Evolutionary conservation across 92 coral and sea anemone genomes (phyloP), one percentile per base, ranked within the genome.

Genomic region (Parazoanthus darwini): DNA sequence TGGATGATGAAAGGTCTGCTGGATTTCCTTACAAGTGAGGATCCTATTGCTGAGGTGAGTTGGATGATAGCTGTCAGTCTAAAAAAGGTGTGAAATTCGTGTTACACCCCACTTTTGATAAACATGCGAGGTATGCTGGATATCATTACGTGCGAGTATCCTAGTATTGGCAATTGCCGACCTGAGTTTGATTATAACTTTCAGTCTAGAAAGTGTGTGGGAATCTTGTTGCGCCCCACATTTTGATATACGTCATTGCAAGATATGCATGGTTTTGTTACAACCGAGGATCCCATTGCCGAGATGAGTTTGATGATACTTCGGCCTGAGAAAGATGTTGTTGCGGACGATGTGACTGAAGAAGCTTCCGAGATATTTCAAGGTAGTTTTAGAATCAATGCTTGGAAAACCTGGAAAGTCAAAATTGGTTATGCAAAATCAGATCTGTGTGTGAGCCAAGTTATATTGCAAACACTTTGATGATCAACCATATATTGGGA

Each of bases 1-100:
- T 97, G 99, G 99, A 95, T 97, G 99, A 94, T 97, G 99, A 97
- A 97, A 86, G 99, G 99, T 25, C 90, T 97, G 86, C 73, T 97
- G 86, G 99, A 97, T 91, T 97, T 94, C 88, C 88, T 97, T 87
- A 97, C 97, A 56, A 91, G 98, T 82, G 90, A 93, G 15, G 94
- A 94, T 78, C 91, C 91, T 20, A 95, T 97, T 42, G 99, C 99
- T 35, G 96, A 97, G 99, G 99, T 95, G 81, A 84, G 56, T 5
- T 66, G 22, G 50, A 56, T 20, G 42, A 71, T 6, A 38, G 70
- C 85, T 78, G 63, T 37, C 16, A 33, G 16, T 14, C 22, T 9
- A 4, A 33, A 20, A 48, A 56, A 56, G 7, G 50, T 8, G 50
- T 46, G 50, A 8, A 8, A 46, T 0, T 46, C 50, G 5, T 46